These are phyloP conservation scores for Eumacrocentrus americanus DNA, from an alignment of 2,888 invertebrate species.

Conservation along the genomic window DNA sequence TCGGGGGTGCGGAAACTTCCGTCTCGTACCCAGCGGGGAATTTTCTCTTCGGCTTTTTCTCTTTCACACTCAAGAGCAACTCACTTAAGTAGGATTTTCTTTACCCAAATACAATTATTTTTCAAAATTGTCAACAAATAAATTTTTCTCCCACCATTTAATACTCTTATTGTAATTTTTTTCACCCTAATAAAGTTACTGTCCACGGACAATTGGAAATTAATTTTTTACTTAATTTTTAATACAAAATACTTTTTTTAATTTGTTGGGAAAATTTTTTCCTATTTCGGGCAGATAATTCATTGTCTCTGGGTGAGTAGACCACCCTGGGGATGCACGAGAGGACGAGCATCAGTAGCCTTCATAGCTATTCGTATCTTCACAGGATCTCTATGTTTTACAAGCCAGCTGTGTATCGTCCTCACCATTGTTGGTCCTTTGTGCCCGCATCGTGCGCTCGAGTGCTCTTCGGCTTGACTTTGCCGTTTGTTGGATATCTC, in stretches of 20 bases:
- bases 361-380: slow-evolving; percentile 43
- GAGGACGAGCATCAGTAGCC: slow-evolving; percentile 29
- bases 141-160: no score
- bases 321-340: slow-evolving; percentile 30
- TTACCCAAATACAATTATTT: no score
- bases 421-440: slow-evolving; percentile 54
- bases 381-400: slow-evolving; percentile 59
- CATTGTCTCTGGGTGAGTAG: slow-evolving; percentile 21
- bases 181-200: no score
- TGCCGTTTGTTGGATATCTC: slow-evolving; percentile 38
- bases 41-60: not conserved
- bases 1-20: slow-evolving; percentile 15
- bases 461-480: slow-evolving; percentile 57
- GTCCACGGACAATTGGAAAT: no score
- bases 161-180: no score
- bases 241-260: no score
- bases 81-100: no score
- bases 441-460: slow-evolving; percentile 45
- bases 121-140: no score
- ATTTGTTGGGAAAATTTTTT: not conserved
- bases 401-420: slow-evolving; percentile 55
- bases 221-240: no score
- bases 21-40: slow-evolving; percentile 20
- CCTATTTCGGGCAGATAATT: slow-evolving; percentile 4
- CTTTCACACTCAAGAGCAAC: no score